Base-by-base conservation (phyloP, 1,140 invertebrate species). In the Caenorhabditis inopinata region DNA sequence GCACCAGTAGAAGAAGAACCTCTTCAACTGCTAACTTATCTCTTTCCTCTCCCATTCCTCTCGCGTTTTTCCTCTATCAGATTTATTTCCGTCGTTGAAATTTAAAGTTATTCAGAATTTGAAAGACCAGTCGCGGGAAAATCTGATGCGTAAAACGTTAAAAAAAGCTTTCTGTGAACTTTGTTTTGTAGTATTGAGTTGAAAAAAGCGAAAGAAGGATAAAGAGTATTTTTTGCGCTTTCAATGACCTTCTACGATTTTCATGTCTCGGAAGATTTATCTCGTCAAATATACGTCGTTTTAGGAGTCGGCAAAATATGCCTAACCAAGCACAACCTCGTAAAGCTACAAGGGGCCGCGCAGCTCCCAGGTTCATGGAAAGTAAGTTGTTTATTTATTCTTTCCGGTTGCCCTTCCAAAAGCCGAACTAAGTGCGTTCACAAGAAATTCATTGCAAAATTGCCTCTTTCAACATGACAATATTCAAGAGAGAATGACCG, bases 231-330 rank as follows among this genome's bases (percentile, higher is more conserved):
- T n/a, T 29, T 14, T 51, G 49, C 23, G 4, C 53, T 68, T 32
- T 18, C 32, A 42, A 68, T 68, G 58, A 68, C 58, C 58, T 68
- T 68, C 25, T 42, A 2, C 32, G 32, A 35, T 42, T 42, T 21
- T 6, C 32, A 4, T 68, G 32, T 68, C 32, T 21, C 58, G 58
- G 58, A 68, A 68, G 58, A 68, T 68, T 68, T 68, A 68, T 68
- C 58, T 68, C 58, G 58, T 68, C 58, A 68, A 68, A 68, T 29
- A 68, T 68, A 68, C 32, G 58, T 68, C 58, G 58, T 68, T 68
- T 68, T 16, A 68, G 58, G 58, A 68, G 58, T 32, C 58, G 58
- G 38, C 58, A 68, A 68, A 42, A 68, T 32, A 68, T 68, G 58
- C 58, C 58, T 68, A 68, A 68, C 58, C 58, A 68, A 38, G 32